Percentiles rank a stretch among this genome's conserved stretches.
Conservation (phyloP, 2,797 vertebrate species). For the Pogoniulus pusillus region DNA sequence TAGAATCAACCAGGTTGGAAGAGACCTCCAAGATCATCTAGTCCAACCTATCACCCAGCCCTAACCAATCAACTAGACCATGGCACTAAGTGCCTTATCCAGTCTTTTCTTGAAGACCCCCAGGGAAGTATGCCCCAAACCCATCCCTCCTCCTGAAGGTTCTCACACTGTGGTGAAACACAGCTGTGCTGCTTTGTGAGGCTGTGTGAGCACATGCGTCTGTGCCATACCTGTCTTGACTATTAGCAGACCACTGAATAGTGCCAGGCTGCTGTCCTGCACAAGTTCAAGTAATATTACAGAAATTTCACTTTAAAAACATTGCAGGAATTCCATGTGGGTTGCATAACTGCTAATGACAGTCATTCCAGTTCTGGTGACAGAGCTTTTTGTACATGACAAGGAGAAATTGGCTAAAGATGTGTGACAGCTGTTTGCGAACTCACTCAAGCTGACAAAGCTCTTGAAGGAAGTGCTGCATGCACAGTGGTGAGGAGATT, state of each 20-base stretch:
- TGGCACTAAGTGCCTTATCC: too few species aligned
- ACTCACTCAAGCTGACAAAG: slow-evolving; percentile 20
- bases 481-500: neutral
- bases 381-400: neutral
- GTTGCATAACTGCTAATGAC: slow-evolving; percentile 10
- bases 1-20: too few species aligned
- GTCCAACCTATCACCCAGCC: too few species aligned
- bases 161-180: neutral
- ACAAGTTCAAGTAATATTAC: neutral
- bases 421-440: slow-evolving; percentile 28
- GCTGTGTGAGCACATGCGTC: neutral
- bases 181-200: neutral
- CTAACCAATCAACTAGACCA: too few species aligned
- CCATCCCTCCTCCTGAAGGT: neutral
- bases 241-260: neutral
- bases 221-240: neutral
- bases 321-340: neutral
- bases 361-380: slow-evolving; percentile 14
- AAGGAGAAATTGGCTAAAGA: slow-evolving; percentile 33
- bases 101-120: too few species aligned
- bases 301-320: neutral
- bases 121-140: neutral
- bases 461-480: neutral
- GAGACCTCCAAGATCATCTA: too few species aligned
- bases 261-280: neutral